phyloP scores from a whole-genome alignment of 2,113 vertebrate genomes.

The Pipra filicauda region DNA sequence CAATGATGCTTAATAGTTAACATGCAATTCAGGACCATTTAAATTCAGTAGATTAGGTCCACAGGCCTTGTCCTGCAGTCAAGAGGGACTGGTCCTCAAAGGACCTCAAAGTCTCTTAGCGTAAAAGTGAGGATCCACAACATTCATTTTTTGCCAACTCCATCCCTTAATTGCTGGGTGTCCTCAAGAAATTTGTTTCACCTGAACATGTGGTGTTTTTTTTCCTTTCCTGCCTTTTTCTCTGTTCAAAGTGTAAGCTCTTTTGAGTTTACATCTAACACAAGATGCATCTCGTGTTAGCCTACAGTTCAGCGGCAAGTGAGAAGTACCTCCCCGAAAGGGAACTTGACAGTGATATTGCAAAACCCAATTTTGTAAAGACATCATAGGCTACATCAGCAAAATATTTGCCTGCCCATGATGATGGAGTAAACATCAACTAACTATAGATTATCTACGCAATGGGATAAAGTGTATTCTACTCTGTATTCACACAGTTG shows the following conservation, averaged over 20 bases:
- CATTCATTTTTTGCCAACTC: neutral
- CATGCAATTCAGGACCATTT: neutral
- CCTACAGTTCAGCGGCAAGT: neutral
- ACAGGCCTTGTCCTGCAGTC: neutral
- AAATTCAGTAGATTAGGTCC: neutral
- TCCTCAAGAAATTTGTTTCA: neutral
- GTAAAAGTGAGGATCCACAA: neutral
- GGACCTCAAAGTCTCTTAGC: neutral
- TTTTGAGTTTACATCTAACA: neutral
- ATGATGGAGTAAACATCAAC: neutral
- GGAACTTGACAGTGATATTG: neutral
- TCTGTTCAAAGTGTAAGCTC: neutral
- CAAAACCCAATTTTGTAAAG: neutral
- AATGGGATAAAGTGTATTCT: neutral
- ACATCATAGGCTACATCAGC: neutral
- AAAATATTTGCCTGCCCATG: rapidly evolving
- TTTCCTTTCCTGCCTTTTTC: neutral
- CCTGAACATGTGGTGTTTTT: neutral
- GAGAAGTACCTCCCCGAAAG: neutral
- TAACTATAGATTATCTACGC: neutral
- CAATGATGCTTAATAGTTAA: neutral
- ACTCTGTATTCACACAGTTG: neutral
- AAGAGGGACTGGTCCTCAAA: neutral
- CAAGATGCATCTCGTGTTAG: neutral
- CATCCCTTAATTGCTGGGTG: neutral